phyloP scores from a whole-genome alignment of 2,797 vertebrate genomes.

The Eutrigla gurnardus region DNA sequence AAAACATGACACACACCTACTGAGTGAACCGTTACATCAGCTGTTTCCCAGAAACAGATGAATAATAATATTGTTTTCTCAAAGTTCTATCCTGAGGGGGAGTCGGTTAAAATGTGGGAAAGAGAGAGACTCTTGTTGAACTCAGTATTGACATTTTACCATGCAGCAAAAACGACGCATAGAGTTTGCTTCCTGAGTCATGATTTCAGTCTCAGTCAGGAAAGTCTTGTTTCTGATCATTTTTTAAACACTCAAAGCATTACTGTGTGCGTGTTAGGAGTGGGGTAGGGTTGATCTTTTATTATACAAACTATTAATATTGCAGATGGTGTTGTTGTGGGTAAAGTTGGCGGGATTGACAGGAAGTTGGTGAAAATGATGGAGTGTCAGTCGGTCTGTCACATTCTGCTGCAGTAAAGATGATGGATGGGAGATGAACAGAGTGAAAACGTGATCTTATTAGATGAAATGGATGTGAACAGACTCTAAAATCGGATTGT shows the following conservation, averaged over 20 bases:
- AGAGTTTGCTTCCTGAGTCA: neutral
- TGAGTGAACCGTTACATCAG: slow-evolving; percentile 40
- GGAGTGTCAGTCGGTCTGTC: no score
- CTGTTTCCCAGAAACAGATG: slow-evolving; percentile 31
- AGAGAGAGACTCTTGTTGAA: neutral
- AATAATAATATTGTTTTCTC: neutral
- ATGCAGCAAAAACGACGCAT: fast-evolving
- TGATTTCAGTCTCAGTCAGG: neutral
- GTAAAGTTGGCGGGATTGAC: no score
- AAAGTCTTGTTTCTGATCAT: neutral
- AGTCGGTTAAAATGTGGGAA: neutral
- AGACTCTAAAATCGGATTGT: no score
- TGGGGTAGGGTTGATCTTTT: no score
- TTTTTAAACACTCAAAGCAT: neutral
- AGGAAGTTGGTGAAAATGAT: no score
- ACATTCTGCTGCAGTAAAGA: no score
- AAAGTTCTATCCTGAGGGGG: slow-evolving; percentile 1
- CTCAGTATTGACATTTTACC: neutral
- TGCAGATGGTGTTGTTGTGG: no score
- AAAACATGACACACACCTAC: slow-evolving; percentile 29
- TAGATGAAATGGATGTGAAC: no score
- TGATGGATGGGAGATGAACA: no score
- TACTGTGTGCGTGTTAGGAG: neutral
- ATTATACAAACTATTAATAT: no score
- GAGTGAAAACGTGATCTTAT: no score